Evolutionary conservation across 2,797 vertebrate genomes (phyloP), one percentile per base, ranked within the genome.

Genomic region (Salmo trutta): DNA sequence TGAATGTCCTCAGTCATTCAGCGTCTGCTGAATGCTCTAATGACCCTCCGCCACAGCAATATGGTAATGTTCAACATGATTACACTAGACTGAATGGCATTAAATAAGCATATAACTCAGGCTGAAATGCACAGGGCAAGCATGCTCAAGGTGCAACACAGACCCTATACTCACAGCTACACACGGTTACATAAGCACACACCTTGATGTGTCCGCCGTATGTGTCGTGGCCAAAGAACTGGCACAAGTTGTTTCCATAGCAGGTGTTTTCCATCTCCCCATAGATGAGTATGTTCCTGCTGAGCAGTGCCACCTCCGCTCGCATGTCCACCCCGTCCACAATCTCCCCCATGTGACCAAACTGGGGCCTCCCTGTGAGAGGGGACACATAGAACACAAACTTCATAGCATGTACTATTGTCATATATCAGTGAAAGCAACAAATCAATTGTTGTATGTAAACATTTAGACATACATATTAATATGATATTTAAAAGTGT

Each of bases 171-270:
- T 17, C 12, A 76, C 62, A 7, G 47, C 75, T 82, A 76, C 3
- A 68, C 54, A 62, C 29, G 27, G 47, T 36, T 51, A 77, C 52
- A 71, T 68, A 36, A 15, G 77, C 29, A 79, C 95, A 83, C 81
- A 99, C 98, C 97, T 97, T 96, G 84, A 99, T 90, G 80, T 99
- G 98, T 82, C 98, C 98, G 82, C 98, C 98, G 82, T 94, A 98
- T 19, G 98, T 97, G 90, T 99, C 97, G 0, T 96, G 94, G 90
- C 67, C 95, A 87, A 96, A 99, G 93, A 96, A 98, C 66, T 96
- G 96, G 92, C 98, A 99, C 74, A 91, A 88, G 83, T 97, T 97
- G 77, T 95, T 92, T 85, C 86, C 95, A 1, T 99, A 99, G 89
- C 98, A 99, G 0, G 93, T 91, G 79, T 91, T 93, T 92, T 98